Evolutionary conservation across 2,888 invertebrate genomes (phyloP).

Genomic region (Stenurella melanura): DNA sequence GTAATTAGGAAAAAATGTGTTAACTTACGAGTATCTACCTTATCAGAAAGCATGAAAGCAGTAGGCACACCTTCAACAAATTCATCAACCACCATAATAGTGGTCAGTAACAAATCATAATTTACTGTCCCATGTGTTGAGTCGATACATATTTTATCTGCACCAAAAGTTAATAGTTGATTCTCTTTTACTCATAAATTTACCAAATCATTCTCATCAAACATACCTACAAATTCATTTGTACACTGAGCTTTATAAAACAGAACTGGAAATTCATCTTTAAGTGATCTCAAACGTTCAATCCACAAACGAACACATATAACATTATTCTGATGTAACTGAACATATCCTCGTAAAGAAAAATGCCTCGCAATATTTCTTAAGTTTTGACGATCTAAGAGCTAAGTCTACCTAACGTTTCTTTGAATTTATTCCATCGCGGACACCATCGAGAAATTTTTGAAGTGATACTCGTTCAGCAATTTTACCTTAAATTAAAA

Average conservation of each 20-base stretch:
- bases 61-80: too few species aligned
- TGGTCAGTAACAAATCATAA: conserved; percentile 43
- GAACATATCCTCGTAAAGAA: neutral
- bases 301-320: conserved; percentile 18
- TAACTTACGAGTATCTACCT: too few species aligned
- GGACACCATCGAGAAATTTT: conserved; percentile 5
- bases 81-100: conserved; percentile 55
- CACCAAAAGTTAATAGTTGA: neutral
- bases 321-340: conserved; percentile 12
- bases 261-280: neutral
- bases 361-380: conserved; percentile 9
- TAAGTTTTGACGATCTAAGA: conserved; percentile 16
- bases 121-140: conserved; percentile 40
- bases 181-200: conserved; percentile 7
- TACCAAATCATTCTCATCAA: neutral
- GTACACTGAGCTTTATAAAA: conserved; percentile 1
- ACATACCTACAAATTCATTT: neutral
- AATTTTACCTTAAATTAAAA: too few species aligned
- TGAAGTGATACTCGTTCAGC: conserved; percentile 12
- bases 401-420: too few species aligned
- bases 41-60: too few species aligned
- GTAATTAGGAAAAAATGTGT: neutral
- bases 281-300: neutral
- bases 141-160: conserved; percentile 42
- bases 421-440: neutral